phyloP scores from a whole-genome alignment of 92 coral and sea anemone genomes.

The Actinernus sp. region DNA sequence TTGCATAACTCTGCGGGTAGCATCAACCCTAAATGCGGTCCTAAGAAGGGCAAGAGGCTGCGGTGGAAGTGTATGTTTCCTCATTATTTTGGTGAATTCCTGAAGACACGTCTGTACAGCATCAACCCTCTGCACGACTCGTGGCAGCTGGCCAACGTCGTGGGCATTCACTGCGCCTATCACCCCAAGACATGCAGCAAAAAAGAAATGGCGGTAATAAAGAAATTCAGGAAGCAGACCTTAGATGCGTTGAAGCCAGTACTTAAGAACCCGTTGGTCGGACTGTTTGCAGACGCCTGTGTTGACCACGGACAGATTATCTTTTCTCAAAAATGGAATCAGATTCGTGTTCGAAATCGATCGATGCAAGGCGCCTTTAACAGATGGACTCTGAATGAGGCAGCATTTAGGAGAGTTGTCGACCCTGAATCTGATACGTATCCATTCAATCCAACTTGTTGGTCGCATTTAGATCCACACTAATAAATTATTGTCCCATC shows the following conservation, averaged over 20 bases:
- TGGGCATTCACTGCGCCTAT: constrained; percentile 66
- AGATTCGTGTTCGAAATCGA: constrained; percentile 52
- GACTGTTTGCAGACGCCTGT: constrained; percentile 75
- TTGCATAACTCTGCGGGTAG: constrained; percentile 81
- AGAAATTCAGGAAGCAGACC: constrained; percentile 59
- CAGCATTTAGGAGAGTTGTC: neutral
- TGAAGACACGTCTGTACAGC: constrained; percentile 60
- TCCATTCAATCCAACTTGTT: constrained; percentile 37
- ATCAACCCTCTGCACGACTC: constrained; percentile 84
- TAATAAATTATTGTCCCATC: too few species aligned
- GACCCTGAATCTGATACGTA: constrained; percentile 6
- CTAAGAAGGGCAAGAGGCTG: constrained; percentile 37
- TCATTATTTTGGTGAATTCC: constrained; percentile 58
- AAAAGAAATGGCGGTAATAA: constrained; percentile 59
- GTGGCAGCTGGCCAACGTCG: constrained; percentile 80
- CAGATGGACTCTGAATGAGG: constrained; percentile 41
- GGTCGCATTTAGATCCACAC: too few species aligned
- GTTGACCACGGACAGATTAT: constrained; percentile 87
- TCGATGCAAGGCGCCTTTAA: constrained; percentile 65
- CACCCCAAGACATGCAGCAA: constrained; percentile 51
- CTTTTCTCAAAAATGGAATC: constrained; percentile 62
- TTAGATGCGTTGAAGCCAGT: constrained; percentile 64
- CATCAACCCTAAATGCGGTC: constrained; percentile 63
- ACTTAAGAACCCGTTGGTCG: constrained; percentile 15
- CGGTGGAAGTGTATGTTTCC: constrained; percentile 86